These are phyloP conservation scores for Pristiophorus japonicus DNA, from an alignment of 2,113 vertebrate genomes.

Conservation along the genomic window DNA sequence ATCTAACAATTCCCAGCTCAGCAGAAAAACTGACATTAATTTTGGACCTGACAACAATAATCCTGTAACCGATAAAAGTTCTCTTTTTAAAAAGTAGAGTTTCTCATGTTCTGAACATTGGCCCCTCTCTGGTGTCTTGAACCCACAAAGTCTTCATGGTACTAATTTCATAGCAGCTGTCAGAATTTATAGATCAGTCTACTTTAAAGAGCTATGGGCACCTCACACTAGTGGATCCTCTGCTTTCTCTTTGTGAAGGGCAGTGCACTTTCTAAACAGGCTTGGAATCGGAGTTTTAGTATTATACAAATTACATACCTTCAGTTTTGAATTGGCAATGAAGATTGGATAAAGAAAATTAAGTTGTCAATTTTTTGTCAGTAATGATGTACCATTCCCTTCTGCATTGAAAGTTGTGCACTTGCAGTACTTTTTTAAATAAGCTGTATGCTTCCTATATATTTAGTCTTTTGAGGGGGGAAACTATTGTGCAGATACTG, in stretches of 20 bases:
- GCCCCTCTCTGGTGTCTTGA: not conserved
- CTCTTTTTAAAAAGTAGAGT: not conserved
- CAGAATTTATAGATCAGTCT: too few relatives aligned
- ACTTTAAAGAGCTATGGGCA: too few relatives aligned
- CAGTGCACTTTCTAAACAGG: not conserved
- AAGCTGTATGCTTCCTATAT: not conserved
- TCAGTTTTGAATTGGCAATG: not conserved
- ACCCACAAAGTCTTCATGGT: not conserved
- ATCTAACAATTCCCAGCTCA: not conserved
- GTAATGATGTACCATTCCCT: not conserved
- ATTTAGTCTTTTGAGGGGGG: not conserved
- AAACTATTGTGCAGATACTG: not conserved
- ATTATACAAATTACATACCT: not conserved
- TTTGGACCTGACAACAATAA: not conserved
- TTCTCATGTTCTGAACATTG: not conserved
- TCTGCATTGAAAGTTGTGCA: not conserved
- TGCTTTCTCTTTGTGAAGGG: not conserved
- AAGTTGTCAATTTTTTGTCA: not conserved
- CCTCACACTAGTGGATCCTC: not conserved
- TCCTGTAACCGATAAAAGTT: not conserved
- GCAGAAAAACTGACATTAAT: not conserved
- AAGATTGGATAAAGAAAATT: not conserved
- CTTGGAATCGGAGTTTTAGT: not conserved
- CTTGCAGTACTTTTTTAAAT: not conserved
- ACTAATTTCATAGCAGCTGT: not conserved